A percentile compares a stretch with the other conserved stretches of the same genome.
These are phyloP conservation scores for Zosterops pallidus DNA, from an alignment of 2,113 vertebrate genomes.

Conservation along the genomic window DNA sequence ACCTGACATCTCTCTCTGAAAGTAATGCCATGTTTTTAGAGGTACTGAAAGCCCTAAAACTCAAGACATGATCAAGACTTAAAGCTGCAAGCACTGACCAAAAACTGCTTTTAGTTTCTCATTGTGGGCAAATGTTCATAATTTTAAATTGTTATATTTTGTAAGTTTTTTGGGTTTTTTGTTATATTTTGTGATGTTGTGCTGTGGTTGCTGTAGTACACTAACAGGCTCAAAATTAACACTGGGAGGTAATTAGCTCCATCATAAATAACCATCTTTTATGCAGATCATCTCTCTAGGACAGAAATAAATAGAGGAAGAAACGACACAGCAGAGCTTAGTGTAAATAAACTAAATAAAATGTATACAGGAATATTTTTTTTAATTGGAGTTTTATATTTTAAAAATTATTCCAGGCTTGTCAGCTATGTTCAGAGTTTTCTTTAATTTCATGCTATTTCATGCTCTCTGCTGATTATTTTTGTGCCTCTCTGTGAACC, in stretches of 20 bases:
- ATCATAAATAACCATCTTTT: background rate
- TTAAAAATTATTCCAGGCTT: background rate
- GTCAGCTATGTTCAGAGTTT: background rate
- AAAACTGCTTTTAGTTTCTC: background rate
- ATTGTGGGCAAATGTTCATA: background rate
- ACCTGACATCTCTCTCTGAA: background rate
- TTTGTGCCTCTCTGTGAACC: constrained; percentile 16
- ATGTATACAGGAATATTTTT: background rate
- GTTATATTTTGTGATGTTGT: background rate
- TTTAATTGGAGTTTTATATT: background rate
- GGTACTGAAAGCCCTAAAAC: background rate
- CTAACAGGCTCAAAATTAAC: background rate
- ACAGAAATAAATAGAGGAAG: background rate
- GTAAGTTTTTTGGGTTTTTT: background rate
- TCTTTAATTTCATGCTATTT: constrained; percentile 41
- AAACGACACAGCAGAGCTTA: background rate
- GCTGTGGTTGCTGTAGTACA: background rate
- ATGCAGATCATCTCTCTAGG: background rate
- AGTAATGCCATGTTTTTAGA: background rate
- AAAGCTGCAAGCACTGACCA: background rate
- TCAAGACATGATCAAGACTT: background rate
- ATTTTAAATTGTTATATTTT: background rate
- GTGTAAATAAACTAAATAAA: background rate
- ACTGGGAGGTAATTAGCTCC: background rate
- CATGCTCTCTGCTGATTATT: constrained; percentile 32